Conservation (phyloP, 30 jellyfish, hydroid and myxozoan species). For the Hydra vulgaris region DNA sequence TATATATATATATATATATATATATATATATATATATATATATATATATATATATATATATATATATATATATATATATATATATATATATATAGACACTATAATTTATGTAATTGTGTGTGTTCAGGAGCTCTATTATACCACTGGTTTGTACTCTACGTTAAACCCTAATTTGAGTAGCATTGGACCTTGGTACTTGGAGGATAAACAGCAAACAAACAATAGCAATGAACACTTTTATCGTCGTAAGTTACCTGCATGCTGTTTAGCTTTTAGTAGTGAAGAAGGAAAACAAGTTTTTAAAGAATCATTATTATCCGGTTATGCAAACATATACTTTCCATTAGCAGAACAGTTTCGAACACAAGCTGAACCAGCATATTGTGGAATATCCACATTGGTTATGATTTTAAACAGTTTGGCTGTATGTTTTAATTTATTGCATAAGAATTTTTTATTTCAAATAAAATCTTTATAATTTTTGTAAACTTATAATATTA, state of each 20-base stretch:
- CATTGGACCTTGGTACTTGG: not conserved
- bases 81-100: no score
- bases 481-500: no score
- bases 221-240: constrained; percentile 34
- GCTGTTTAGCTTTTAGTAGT: constrained; percentile 59
- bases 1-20: no score
- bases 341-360: constrained; percentile 73
- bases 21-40: no score
- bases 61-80: no score
- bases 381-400: constrained; percentile 74
- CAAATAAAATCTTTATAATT: no score
- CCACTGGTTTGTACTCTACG: not conserved
- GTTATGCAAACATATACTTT: constrained; percentile 56
- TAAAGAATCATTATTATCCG: constrained; percentile 48
- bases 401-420: constrained; percentile 75
- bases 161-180: not conserved
- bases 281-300: constrained; percentile 55
- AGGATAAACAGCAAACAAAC: not conserved
- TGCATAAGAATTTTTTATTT: not conserved
- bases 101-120: no score
- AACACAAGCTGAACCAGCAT: constrained; percentile 86
- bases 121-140: not conserved
- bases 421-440: constrained; percentile 17
- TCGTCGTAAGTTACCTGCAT: constrained; percentile 49
- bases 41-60: no score